phyloP scores from a whole-genome alignment of 2,888 invertebrate species.

The Platycnemis pennipes region DNA sequence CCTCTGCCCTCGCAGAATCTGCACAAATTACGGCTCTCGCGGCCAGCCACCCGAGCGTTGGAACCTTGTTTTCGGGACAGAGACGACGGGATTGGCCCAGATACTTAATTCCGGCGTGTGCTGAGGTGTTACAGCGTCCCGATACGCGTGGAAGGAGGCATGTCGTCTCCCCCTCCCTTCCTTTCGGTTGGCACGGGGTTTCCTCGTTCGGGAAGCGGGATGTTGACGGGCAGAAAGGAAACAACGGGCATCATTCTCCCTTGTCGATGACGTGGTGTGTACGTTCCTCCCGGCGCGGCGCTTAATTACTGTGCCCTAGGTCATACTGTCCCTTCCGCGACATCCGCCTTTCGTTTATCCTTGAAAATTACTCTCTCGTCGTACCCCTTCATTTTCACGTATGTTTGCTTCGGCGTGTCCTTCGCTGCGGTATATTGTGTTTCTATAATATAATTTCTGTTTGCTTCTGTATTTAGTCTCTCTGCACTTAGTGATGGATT shows the following conservation, averaged over 20 bases:
- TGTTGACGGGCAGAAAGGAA: background rate
- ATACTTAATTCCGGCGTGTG: background rate
- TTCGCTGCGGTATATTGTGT: too few relatives aligned
- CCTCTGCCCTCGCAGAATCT: constrained; percentile 46
- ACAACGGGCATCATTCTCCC: background rate
- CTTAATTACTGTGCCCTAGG: background rate
- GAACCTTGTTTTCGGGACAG: constrained; percentile 44
- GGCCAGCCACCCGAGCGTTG: background rate
- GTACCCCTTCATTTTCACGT: too few relatives aligned
- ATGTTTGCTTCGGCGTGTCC: too few relatives aligned
- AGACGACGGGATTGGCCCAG: background rate
- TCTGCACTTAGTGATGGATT: too few relatives aligned
- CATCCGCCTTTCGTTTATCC: background rate
- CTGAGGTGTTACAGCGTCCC: background rate
- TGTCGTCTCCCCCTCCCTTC: background rate
- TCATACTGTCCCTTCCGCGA: background rate
- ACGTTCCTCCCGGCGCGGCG: background rate
- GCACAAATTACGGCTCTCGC: constrained; percentile 54
- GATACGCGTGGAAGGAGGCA: background rate
- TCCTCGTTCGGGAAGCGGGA: background rate
- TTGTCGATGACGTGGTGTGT: background rate
- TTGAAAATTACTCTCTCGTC: too few relatives aligned
- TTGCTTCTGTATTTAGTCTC: too few relatives aligned
- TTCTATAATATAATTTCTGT: too few relatives aligned
- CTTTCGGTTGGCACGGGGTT: background rate